phyloP scores from a whole-genome alignment of 1,140 invertebrate species.

The Sycophaga agraensis region DNA sequence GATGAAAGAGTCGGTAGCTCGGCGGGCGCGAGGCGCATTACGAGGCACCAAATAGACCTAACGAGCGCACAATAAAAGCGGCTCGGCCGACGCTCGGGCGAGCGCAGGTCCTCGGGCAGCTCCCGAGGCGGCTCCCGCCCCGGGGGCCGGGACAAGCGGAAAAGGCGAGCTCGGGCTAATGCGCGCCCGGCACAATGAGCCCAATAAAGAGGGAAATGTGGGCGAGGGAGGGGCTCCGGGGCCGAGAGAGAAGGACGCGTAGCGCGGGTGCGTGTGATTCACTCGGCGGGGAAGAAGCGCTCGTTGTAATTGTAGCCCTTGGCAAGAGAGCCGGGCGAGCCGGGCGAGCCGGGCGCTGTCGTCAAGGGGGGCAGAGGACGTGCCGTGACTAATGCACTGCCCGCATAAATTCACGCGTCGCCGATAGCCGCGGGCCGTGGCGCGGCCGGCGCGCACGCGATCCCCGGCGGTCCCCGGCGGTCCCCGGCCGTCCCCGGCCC shows the following conservation, averaged over 20 bases:
- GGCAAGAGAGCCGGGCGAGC: no score
- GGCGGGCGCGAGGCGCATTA: slow-evolving; percentile 10
- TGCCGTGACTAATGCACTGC: slow-evolving; percentile 6
- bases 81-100: no score
- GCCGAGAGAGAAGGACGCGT: not conserved
- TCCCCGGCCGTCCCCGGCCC: no score
- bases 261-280: not conserved
- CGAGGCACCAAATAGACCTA: slow-evolving; percentile 7
- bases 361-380: slow-evolving; percentile 2
- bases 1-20: no score
- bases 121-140: no score
- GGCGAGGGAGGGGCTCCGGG: not conserved
- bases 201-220: slow-evolving; percentile 16
- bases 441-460: no score
- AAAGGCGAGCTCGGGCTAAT: not conserved
- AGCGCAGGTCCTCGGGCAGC: no score
- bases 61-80: slow-evolving; percentile 8
- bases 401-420: slow-evolving; percentile 22
- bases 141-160: no score
- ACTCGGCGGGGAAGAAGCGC: not conserved
- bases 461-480: no score
- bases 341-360: not conserved
- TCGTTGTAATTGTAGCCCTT: slow-evolving; percentile 17
- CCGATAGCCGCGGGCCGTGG: not conserved
- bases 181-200: slow-evolving; percentile 5